phyloP scores from a whole-genome alignment of 2,113 vertebrate genomes.

The Benitochromis conjunctus region DNA sequence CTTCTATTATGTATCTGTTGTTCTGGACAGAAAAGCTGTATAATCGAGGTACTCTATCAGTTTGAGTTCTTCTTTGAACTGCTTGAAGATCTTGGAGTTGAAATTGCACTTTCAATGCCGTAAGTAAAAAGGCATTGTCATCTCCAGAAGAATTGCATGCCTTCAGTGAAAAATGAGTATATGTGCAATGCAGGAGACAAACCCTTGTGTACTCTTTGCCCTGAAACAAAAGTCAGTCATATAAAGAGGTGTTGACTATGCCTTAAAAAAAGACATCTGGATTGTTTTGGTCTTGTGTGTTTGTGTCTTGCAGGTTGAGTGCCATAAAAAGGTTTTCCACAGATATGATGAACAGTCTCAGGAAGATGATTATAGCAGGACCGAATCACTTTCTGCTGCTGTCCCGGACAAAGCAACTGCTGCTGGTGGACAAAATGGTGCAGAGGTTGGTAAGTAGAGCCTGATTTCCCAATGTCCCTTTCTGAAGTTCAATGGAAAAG shows the following conservation, averaged over 20 bases:
- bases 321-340: constrained; percentile 68
- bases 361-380: constrained; percentile 55
- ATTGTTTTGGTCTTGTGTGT: not conserved
- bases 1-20: not conserved
- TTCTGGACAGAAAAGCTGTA: constrained; percentile 71
- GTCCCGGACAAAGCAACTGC: constrained; percentile 61
- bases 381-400: constrained; percentile 63
- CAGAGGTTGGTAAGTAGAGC: constrained; percentile 68
- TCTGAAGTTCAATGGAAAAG: not conserved
- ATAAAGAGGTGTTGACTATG: not conserved
- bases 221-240: not conserved
- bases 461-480: not conserved
- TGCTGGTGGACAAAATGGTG: constrained; percentile 73
- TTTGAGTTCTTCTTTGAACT: constrained; percentile 69
- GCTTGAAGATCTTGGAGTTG: constrained; percentile 64
- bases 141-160: not conserved
- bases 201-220: not conserved
- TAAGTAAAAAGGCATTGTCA: constrained; percentile 48
- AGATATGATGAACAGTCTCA: constrained; percentile 62
- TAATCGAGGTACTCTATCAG: constrained; percentile 62
- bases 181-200: not conserved
- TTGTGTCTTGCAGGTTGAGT: constrained; percentile 57
- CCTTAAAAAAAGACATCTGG: not conserved
- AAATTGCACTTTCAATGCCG: constrained; percentile 74
- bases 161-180: not conserved